These are phyloP conservation scores for Ficedula albicollis DNA, from an alignment of 2,797 vertebrate genomes.

Conservation along the genomic window DNA sequence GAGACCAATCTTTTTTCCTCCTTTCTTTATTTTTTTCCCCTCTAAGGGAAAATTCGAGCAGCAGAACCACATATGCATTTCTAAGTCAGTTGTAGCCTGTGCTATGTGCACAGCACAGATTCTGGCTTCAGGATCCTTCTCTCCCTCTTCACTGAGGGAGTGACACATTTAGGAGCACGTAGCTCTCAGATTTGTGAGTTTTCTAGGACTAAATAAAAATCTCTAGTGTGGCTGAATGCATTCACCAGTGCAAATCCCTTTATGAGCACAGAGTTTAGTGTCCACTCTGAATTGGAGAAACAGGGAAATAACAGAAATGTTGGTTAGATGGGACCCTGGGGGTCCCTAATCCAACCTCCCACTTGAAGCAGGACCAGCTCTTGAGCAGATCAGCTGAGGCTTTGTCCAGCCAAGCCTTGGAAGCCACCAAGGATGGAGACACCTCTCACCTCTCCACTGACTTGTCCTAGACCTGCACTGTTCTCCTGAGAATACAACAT, in stretches of 20 bases:
- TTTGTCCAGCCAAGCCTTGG: neutral
- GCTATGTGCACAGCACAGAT: neutral
- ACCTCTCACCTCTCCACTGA: neutral
- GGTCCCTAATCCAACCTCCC: neutral
- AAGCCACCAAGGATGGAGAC: neutral
- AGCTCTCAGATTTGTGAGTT: slow-evolving; percentile 34
- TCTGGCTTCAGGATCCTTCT: neutral
- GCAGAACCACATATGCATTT: neutral
- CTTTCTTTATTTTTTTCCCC: neutral
- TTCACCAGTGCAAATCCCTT: slow-evolving; percentile 18
- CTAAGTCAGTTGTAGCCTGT: neutral
- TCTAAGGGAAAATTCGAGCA: neutral
- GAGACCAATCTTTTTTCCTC: neutral
- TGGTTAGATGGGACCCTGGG: neutral
- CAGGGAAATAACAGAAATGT: neutral
- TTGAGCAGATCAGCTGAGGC: neutral
- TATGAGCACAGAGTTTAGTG: neutral
- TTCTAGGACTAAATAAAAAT: slow-evolving; percentile 52
- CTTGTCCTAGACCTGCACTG: neutral
- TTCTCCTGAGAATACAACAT: neutral
- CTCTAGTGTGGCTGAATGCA: neutral
- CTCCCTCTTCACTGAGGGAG: neutral
- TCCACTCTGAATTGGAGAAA: neutral
- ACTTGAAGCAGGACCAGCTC: neutral
- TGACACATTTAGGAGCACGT: slow-evolving; percentile 23